Base-by-base conservation (phyloP, 2,797 vertebrate species). In the Ctenopoma kingsleyae region DNA sequence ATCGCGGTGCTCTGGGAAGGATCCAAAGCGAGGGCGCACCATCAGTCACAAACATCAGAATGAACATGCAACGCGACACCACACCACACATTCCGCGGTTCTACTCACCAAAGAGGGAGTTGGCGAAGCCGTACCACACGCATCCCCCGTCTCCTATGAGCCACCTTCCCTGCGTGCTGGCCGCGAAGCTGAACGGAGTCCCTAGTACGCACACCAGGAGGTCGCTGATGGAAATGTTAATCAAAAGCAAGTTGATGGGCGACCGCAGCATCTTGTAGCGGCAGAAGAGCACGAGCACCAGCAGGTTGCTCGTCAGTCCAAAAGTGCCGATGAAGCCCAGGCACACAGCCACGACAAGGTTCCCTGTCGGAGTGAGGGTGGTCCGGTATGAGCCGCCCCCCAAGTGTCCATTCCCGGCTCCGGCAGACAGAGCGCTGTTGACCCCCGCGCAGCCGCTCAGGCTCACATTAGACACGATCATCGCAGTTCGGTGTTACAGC, bases 161-260 rank as follows among this genome's bases (percentile, higher is more conserved):
- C 95, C 95, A 96, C 25, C 82, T 86, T 84, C 95, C 94, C 80
- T 94, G 94, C 41, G 92, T 94, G 90, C 95, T 95, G 83, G 95
- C 94, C 4, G 94, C 94, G 79, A 95, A 95, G 89, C 95, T 95
- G 93, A 96, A 95, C 81, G 95, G 95, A 52, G 95, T 96, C 17
- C 95, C 95, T 58, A 96, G 66, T 40, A 94, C 82, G 82, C 95
- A 96, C 76, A 95, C 95, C 78, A 95, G 94, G 86, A 96, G 84
- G 84, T 96, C 95, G 86, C 95, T 95, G 76, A 94, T 22, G 48
- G 93, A 94, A 70, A 96, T 96, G 92, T 95, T 96, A 12, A 95
- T 80, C 76, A 96, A 91, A 53, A 96, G 93, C 85, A 95, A 88
- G 94, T 95, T 95, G 81, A 96, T 95, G 67, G 95, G 95, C 6